Conservation (phyloP, 2,113 vertebrate genomes). For the Vombatus ursinus region DNA sequence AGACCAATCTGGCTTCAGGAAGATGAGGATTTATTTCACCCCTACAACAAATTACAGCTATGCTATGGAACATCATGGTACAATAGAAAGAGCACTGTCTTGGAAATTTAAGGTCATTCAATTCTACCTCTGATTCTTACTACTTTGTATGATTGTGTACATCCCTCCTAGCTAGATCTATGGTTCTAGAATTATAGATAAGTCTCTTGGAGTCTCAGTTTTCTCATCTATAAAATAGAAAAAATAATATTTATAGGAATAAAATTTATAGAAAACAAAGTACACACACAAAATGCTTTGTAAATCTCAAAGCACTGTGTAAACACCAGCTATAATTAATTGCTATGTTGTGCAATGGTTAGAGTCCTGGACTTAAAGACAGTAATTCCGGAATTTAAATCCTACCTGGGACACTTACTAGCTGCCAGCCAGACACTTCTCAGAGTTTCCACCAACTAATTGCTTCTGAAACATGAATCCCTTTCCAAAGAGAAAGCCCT, state of each 20-base stretch:
- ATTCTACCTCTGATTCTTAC: neutral
- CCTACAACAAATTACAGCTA: neutral
- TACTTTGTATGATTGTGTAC: neutral
- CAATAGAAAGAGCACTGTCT: neutral
- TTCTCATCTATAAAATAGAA: neutral
- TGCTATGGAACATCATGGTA: neutral
- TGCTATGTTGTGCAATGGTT: neutral
- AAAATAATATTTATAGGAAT: neutral
- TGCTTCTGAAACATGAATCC: neutral
- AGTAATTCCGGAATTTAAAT: neutral
- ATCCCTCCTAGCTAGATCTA: neutral
- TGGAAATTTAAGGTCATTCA: neutral
- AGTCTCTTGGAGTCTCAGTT: neutral
- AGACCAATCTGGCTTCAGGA: neutral
- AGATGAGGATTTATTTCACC: neutral
- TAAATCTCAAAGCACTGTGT: neutral
- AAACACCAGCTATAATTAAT: neutral
- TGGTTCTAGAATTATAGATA: neutral
- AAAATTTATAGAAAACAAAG: neutral
- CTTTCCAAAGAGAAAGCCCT: slow-evolving; percentile 11
- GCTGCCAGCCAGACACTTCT: neutral
- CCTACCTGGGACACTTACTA: neutral
- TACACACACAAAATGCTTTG: neutral
- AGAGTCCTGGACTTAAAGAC: neutral
- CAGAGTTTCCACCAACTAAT: neutral